These are phyloP conservation scores for Cephalopterus ornatus DNA, from an alignment of 2,113 vertebrate species.

Conservation along the genomic window DNA sequence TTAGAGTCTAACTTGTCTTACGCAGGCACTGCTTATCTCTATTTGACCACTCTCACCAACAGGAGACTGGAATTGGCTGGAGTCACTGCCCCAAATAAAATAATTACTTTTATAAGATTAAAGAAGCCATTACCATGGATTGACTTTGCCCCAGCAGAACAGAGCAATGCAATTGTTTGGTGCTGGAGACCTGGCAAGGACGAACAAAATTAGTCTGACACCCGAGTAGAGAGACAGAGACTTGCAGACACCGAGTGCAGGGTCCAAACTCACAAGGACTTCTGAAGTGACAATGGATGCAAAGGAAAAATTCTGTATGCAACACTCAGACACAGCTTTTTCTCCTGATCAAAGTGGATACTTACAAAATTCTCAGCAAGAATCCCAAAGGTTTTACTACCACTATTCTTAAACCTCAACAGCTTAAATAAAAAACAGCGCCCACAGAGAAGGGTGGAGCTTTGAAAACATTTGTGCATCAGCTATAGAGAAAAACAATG, in stretches of 20 bases:
- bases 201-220: neutral
- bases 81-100: neutral
- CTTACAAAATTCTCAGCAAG: neutral
- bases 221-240: neutral
- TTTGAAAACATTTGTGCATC: neutral
- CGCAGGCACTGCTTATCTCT: neutral
- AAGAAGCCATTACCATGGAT: slow-evolving; percentile 1
- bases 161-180: neutral
- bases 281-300: neutral
- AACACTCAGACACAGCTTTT: neutral
- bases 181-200: slow-evolving; percentile 3
- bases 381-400: neutral
- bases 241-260: neutral
- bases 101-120: slow-evolving; percentile 36
- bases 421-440: neutral
- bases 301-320: neutral
- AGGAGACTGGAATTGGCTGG: neutral
- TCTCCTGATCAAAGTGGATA: neutral
- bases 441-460: neutral
- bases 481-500: neutral
- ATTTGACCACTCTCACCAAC: neutral
- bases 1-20: neutral
- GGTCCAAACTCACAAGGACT: neutral
- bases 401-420: neutral
- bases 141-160: neutral